Evolutionary conservation across 2,113 vertebrate species (phyloP), one percentile per base, ranked within the genome.

Genomic region (Neodontobutis hainanensis): DNA sequence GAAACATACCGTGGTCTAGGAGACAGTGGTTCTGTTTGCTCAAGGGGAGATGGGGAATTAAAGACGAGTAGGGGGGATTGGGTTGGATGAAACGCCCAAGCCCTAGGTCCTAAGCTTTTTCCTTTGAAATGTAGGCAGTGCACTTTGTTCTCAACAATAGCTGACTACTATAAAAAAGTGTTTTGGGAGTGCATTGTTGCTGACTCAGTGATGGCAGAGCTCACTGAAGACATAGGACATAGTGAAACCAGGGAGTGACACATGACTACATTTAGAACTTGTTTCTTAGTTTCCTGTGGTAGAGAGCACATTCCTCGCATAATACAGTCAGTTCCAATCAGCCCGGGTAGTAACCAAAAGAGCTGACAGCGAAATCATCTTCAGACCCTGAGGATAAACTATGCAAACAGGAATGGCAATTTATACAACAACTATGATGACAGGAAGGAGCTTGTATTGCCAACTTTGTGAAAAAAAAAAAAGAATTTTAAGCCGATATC

Each of bases 391-490:
- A 27, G 19, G 19, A 3, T 1, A 3, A 27, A 27, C 19, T 27
- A 27, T 1, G 19, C 19, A 27, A 27, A 27, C 19, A 27, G 19
- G 19, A 27, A 27, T 27, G 19, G 19, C 19, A 27, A 27, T 27
- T 38, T 38, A 35, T n/a, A 12, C 12, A 38, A 38, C 34, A 38
- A 38, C 34, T 8, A 8, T 53, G 7, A 40, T 35, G 15, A 7
- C n/a, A 43, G 43, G 4, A 6, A 42, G 34, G 3, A 27, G 15
- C 6, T 68, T 27, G 70, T 62, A 5, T 52, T 47, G 46, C 56
- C 19, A 27, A 72, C 10, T 69, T 65, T 62, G 57, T 57, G 74
- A 74, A 42, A 74, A 80, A 74, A 42, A 74, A 80, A 44, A 38
- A 44, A 34, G 68, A 56, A 65, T 5, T 35, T 0, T 61, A 3